A percentile compares a stretch with the other conserved stretches of the same genome.
These are phyloP conservation scores for Branchellion lobata DNA, from an alignment of 2,888 invertebrate genomes.

Conservation along the genomic window DNA sequence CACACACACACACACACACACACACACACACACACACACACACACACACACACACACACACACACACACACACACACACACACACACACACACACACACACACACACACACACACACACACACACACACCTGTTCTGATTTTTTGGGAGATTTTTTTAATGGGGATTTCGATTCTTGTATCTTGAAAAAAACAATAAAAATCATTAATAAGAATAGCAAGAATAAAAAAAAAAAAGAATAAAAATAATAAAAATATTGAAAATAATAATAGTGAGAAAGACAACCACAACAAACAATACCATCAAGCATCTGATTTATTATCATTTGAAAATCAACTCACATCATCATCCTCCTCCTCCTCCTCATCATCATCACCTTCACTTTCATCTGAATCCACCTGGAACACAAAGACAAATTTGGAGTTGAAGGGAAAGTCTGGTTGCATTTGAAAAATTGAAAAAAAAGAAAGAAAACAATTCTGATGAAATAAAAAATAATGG, in stretches of 20 bases:
- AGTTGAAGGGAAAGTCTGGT: too few relatives aligned
- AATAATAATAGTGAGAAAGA: too few relatives aligned
- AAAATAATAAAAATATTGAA: too few relatives aligned
- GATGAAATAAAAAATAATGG: too few relatives aligned
- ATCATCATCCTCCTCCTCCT: not conserved
- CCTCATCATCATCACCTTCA: conserved; percentile 14
- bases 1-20: conserved; percentile 12
- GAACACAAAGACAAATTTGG: too few relatives aligned
- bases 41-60: conserved; percentile 13
- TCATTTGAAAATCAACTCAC: not conserved
- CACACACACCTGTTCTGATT: not conserved
- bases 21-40: conserved; percentile 22
- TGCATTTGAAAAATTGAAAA: too few relatives aligned
- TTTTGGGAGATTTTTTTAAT: not conserved
- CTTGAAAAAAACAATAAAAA: not conserved
- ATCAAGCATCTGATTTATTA: not conserved
- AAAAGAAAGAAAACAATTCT: too few relatives aligned
- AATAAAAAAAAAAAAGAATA: too few relatives aligned
- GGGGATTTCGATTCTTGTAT: not conserved
- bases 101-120: conserved; percentile 27
- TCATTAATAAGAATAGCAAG: not conserved
- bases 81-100: conserved; percentile 15
- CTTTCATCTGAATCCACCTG: not conserved
- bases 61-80: conserved; percentile 13
- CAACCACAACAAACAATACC: not conserved